Conservation (phyloP, 2,113 vertebrate genomes). For the Ovibos moschatus region DNA sequence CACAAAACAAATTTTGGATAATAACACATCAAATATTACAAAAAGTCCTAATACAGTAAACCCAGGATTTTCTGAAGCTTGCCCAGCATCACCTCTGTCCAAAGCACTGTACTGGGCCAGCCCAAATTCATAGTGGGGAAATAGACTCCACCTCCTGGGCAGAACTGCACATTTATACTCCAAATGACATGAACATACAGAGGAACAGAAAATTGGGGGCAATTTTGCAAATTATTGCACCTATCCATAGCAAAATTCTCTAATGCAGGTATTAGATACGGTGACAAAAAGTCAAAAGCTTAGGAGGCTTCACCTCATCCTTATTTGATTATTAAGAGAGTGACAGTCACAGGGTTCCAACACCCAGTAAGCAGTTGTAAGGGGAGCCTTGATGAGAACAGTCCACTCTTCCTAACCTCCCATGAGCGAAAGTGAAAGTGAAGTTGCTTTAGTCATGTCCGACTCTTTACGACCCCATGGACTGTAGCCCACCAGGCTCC, state of each 20-base stretch:
- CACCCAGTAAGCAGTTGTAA: background rate
- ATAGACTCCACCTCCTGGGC: background rate
- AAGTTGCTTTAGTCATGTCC: accelerated
- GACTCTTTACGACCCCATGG: background rate
- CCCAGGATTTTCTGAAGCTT: background rate
- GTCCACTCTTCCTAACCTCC: background rate
- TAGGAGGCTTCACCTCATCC: background rate
- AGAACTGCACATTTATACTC: background rate
- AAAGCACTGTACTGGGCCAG: background rate
- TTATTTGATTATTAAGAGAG: background rate
- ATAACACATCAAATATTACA: background rate
- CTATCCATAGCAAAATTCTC: background rate
- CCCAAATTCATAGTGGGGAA: background rate
- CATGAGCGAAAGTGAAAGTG: background rate
- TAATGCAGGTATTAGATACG: background rate
- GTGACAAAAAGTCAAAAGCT: background rate
- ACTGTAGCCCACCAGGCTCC: background rate
- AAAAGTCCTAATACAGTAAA: background rate
- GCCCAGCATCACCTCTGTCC: background rate
- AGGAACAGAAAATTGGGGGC: background rate
- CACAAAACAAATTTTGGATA: background rate
- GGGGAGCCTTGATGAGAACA: background rate
- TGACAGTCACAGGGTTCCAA: background rate
- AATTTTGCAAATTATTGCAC: background rate
- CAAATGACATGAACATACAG: background rate